Evolutionary conservation across 2,888 invertebrate species (phyloP), one percentile per base, ranked within the genome.

Genomic region (Thymelicus sylvestris): DNA sequence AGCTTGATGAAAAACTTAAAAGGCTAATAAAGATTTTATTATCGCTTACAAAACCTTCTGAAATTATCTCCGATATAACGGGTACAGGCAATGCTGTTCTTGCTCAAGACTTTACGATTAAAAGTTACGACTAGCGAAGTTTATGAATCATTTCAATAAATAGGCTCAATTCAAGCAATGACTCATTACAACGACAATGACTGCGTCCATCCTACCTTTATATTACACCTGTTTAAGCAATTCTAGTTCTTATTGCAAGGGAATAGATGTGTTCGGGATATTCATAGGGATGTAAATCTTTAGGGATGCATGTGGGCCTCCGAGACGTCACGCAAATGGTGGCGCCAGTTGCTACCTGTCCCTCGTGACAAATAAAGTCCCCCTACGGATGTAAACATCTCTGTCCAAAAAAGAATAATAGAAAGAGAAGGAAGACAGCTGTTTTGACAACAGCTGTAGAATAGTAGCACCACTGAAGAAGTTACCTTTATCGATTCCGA

Each of bases 121-220:
- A 31, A 62, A 66, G 59, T 61, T 71, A 71, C 62, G 66, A 47
- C 12, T 63, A 64, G 57, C 64, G 6, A 73, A 67, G 70, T 75
- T 76, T 74, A 75, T 90, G 90, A 90, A 77, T 91, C 90, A 91
- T 85, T 85, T 83, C 86, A 87, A 88, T 87, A 86, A 84, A 79
- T 83, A 82, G 86, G 81, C 71, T 71, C 74, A 75, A 79, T 85
- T 86, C 83, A 80, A 79, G 81, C 83, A 84, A 84, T 92, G 91
- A 92, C 86, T 91, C 91, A 92, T 90, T 89, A 86, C 83, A 81
- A 85, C 88, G 86, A 87, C 89, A 89, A 88, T 86, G 83, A 86
- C 84, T 83, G 82, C 79, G 79, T 72, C 64, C 59, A 79, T 78
- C 75, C 79, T 75, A 77, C 78, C 69, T 69, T 74, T 66, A 52